These are phyloP conservation scores for Hetaerina americana DNA, from an alignment of 1,140 invertebrate species.

Conservation along the genomic window DNA sequence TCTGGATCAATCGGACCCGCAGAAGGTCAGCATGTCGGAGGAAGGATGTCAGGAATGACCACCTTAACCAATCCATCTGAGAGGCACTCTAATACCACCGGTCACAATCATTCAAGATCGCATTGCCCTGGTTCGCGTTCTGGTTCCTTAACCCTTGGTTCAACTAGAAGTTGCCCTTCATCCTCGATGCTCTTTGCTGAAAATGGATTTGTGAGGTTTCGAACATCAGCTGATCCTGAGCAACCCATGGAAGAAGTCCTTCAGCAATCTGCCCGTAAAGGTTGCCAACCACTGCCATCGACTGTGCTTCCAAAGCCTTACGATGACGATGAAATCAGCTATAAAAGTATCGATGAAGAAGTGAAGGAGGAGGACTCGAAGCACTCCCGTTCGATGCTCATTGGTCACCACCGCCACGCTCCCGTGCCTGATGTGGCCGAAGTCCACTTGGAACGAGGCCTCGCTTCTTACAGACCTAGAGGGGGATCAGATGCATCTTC, in stretches of 20 bases:
- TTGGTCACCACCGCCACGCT: neutral
- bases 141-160: neutral
- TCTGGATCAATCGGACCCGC: neutral
- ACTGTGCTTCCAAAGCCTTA: neutral
- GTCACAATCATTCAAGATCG: slow-evolving; percentile 13
- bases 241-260: slow-evolving; percentile 17
- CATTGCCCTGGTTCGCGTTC: slow-evolving; percentile 25
- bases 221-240: slow-evolving; percentile 41
- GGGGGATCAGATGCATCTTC: neutral
- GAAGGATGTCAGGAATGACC: neutral
- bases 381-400: neutral
- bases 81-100: neutral
- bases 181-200: slow-evolving; percentile 70
- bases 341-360: neutral
- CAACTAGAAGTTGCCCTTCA: slow-evolving; percentile 12
- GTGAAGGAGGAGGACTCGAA: neutral
- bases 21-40: neutral
- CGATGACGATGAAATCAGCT: neutral
- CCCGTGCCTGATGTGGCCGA: neutral
- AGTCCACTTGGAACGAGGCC: neutral
- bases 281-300: neutral
- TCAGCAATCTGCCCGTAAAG: neutral
- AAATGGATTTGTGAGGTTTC: slow-evolving; percentile 69
- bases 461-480: neutral
- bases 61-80: neutral